Evolutionary conservation across 2,888 invertebrate species (phyloP).

Genomic region (Pristionchus japonicus): DNA sequence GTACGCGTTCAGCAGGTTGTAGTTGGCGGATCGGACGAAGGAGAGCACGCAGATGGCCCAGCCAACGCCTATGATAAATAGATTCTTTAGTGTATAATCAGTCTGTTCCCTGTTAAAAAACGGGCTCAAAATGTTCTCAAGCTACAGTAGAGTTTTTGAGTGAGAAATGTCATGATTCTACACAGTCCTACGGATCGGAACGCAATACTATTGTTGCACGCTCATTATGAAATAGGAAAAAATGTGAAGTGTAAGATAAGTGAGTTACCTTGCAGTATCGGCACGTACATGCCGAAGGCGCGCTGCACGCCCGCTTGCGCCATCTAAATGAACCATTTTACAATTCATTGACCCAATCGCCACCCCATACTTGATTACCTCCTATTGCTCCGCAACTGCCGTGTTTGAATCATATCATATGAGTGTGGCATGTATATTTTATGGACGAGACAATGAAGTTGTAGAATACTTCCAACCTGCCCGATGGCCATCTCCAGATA

Average conservation of each 20-base stretch:
- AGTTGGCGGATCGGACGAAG: neutral
- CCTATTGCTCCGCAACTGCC: neutral
- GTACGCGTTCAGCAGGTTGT: conserved; percentile 10
- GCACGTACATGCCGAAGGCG: neutral
- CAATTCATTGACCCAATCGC: too few species aligned
- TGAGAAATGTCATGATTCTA: too few species aligned
- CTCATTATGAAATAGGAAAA: neutral
- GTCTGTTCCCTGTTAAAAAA: too few species aligned
- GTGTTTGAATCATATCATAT: too few species aligned
- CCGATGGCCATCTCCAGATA: neutral
- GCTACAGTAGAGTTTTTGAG: too few species aligned
- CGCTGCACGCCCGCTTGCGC: neutral
- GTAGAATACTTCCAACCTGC: neutral
- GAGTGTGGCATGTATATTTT: neutral
- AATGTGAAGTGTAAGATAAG: neutral
- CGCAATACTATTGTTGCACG: too few species aligned
- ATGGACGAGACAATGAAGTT: neutral
- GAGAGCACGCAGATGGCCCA: neutral
- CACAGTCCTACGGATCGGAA: too few species aligned
- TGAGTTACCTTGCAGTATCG: neutral
- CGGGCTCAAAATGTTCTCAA: too few species aligned
- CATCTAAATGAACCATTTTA: neutral
- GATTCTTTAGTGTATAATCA: neutral
- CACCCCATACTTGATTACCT: too few species aligned
- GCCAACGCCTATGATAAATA: neutral